Conservation (phyloP, 2,888 invertebrate genomes). For the Onchidella celtica region DNA sequence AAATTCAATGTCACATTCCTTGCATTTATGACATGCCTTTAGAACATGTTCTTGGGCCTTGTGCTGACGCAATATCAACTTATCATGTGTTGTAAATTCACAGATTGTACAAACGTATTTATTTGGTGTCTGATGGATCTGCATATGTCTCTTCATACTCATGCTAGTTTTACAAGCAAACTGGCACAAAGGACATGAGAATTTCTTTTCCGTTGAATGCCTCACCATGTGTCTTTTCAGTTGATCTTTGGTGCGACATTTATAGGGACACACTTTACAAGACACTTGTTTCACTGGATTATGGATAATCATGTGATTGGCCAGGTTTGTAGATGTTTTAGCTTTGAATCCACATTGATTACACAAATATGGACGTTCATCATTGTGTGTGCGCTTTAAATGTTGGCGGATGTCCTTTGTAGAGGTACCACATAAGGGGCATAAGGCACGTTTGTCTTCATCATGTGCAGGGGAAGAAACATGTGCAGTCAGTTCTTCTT, state of each 20-base stretch:
- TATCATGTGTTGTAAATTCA: constrained; percentile 41
- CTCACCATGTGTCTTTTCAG: constrained; percentile 42
- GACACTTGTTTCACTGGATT: constrained; percentile 33
- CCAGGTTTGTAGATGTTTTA: constrained; percentile 33
- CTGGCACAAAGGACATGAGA: constrained; percentile 28
- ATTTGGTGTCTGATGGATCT: constrained; percentile 39
- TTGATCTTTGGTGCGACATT: constrained; percentile 41
- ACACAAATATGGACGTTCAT: constrained; percentile 41
- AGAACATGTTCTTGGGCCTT: constrained; percentile 32
- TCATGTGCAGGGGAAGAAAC: constrained; percentile 32
- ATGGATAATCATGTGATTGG: constrained; percentile 42
- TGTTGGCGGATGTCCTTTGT: constrained; percentile 45
- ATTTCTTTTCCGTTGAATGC: constrained; percentile 42
- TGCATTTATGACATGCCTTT: constrained; percentile 30
- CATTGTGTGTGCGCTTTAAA: constrained; percentile 38
- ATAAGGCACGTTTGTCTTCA: constrained; percentile 38
- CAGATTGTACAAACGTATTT: constrained; percentile 43
- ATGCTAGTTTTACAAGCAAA: constrained; percentile 45
- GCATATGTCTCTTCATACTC: constrained; percentile 46
- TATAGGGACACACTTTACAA: constrained; percentile 32
- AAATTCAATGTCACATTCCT: constrained; percentile 34
- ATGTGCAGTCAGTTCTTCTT: constrained; percentile 31
- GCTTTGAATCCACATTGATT: constrained; percentile 41
- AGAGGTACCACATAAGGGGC: constrained; percentile 40
- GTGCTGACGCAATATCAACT: constrained; percentile 33